Evolutionary conservation across 2,797 vertebrate species (phyloP).

Genomic region (Thunnus albacares): DNA sequence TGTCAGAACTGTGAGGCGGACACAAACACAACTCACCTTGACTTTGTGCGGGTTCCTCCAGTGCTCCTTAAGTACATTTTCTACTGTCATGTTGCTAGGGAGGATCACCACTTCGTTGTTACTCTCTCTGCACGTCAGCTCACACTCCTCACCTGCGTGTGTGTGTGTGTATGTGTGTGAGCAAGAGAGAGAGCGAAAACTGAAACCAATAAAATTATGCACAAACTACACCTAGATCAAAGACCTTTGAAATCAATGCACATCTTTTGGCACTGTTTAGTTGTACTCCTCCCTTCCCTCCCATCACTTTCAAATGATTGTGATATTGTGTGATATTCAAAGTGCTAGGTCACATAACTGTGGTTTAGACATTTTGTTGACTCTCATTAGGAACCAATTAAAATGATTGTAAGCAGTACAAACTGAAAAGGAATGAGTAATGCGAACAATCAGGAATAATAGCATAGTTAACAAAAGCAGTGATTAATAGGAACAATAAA

Average conservation of each 20-base stretch:
- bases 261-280: not conserved
- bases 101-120: slow-evolving; percentile 95
- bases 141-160: slow-evolving; percentile 92
- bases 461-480: slow-evolving; percentile 10
- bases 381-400: slow-evolving; percentile 19
- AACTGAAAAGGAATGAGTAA: slow-evolving; percentile 24
- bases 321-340: slow-evolving; percentile 14
- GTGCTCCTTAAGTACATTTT: slow-evolving; percentile 89
- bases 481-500: slow-evolving; percentile 24
- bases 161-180: slow-evolving; percentile 18
- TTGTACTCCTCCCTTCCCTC: not conserved
- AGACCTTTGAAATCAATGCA: slow-evolving; percentile 4
- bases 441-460: slow-evolving; percentile 14
- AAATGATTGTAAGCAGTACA: slow-evolving; percentile 11
- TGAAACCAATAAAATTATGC: slow-evolving; percentile 22
- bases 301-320: slow-evolving; percentile 1
- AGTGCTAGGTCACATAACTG: slow-evolving; percentile 13
- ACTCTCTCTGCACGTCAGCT: slow-evolving; percentile 91
- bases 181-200: slow-evolving; percentile 14
- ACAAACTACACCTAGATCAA: slow-evolving; percentile 27
- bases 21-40: slow-evolving; percentile 88
- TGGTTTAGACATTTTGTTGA: slow-evolving; percentile 10
- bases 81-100: slow-evolving; percentile 90
- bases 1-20: slow-evolving; percentile 62
- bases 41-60: slow-evolving; percentile 96